Evolutionary conservation across 2,113 vertebrate species (phyloP).

Genomic region (Porphyrio hochstetteri): DNA sequence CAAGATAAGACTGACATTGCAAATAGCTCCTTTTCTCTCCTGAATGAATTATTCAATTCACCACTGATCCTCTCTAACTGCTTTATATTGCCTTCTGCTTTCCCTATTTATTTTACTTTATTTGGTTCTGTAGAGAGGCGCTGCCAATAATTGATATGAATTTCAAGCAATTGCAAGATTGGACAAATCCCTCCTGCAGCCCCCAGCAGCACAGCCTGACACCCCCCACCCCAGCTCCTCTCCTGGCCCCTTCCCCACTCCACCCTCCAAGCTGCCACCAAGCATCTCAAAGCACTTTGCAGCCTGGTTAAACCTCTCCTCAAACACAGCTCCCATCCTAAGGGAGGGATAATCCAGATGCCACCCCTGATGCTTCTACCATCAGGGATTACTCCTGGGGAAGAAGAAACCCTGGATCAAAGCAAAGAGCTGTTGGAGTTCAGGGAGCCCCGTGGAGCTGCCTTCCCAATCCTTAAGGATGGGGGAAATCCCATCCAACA

Average conservation of each 20-base stretch:
- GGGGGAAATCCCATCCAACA: neutral
- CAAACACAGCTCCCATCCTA: too few relatives aligned
- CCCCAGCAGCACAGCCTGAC: neutral
- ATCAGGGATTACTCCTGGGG: too few relatives aligned
- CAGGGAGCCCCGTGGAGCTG: accelerated
- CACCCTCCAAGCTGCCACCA: neutral
- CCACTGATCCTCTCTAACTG: conserved; percentile 62
- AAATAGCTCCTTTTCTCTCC: conserved; percentile 61
- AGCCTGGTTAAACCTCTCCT: too few relatives aligned
- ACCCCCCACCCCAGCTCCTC: neutral
- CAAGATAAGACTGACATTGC: conserved; percentile 61
- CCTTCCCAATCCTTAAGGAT: neutral
- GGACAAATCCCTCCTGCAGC: neutral
- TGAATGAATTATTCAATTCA: conserved; percentile 74
- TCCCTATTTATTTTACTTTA: conserved; percentile 59
- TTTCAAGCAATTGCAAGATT: conserved; percentile 26
- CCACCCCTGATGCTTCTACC: too few relatives aligned
- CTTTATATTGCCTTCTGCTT: conserved; percentile 57
- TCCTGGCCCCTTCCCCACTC: neutral
- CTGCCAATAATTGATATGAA: conserved; percentile 19
- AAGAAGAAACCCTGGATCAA: too few relatives aligned
- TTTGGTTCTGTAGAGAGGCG: conserved; percentile 9
- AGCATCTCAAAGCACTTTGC: neutral
- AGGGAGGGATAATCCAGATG: too few relatives aligned
- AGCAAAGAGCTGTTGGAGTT: neutral